Evolutionary conservation across 1,140 invertebrate genomes (phyloP).

Genomic region (Drosophila littoralis): DNA sequence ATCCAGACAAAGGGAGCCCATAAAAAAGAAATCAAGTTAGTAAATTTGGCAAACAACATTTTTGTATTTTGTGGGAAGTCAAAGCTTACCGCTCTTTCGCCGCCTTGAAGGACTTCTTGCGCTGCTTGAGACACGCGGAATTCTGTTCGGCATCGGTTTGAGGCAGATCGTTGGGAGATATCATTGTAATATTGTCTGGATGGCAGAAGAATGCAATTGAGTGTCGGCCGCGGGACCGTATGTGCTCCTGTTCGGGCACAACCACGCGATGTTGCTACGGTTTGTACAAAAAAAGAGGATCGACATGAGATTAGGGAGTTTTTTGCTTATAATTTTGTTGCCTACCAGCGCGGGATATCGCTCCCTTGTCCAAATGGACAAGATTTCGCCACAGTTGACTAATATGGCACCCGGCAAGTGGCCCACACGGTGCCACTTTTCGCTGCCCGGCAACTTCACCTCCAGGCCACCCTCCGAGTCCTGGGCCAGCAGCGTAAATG

Average conservation of each 20-base stretch:
- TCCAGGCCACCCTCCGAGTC: slow-evolving; percentile 87
- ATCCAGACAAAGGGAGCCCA: slow-evolving; percentile 19
- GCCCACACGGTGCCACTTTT: slow-evolving; percentile 90
- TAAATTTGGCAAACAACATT: background rate
- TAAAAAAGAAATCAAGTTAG: slow-evolving; percentile 38
- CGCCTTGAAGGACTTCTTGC: slow-evolving; percentile 84
- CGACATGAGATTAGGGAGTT: background rate
- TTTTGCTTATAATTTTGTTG: background rate
- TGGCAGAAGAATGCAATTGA: slow-evolving; percentile 92
- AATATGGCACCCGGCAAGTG: slow-evolving; percentile 92
- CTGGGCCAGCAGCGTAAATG: slow-evolving; percentile 90
- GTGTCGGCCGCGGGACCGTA: slow-evolving; percentile 87
- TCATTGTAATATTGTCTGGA: slow-evolving; percentile 87
- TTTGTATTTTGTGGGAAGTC: background rate
- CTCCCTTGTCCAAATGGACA: slow-evolving; percentile 91
- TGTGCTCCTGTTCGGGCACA: slow-evolving; percentile 87
- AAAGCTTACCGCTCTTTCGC: slow-evolving; percentile 79
- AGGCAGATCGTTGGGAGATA: slow-evolving; percentile 85
- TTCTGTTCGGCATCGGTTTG: slow-evolving; percentile 81
- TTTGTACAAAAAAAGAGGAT: slow-evolving; percentile 32
- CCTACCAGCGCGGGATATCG: slow-evolving; percentile 89
- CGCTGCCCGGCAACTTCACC: slow-evolving; percentile 87
- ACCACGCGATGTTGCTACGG: slow-evolving; percentile 89
- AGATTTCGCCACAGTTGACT: slow-evolving; percentile 91
- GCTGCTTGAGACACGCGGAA: slow-evolving; percentile 85